Evolutionary conservation across 2,113 vertebrate genomes (phyloP).

Genomic region (Beaufortia kweichowensis): DNA sequence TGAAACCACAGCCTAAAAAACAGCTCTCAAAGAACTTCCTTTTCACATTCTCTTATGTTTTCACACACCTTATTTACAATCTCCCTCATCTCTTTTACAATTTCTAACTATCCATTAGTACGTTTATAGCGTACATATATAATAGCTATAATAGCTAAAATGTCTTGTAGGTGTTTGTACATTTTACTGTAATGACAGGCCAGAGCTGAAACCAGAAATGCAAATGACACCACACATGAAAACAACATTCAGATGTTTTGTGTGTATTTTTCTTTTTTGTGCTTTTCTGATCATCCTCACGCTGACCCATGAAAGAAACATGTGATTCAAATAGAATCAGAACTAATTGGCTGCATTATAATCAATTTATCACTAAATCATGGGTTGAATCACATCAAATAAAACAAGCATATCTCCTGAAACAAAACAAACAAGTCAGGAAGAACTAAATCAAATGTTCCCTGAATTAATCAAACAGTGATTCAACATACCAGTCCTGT

Average conservation of each 20-base stretch:
- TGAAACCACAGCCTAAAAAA: slow-evolving; percentile 30
- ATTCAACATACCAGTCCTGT: not conserved
- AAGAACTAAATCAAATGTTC: not conserved
- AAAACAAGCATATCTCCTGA: not conserved
- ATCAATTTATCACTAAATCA: slow-evolving; percentile 13
- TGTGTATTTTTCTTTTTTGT: not conserved
- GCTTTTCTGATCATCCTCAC: not conserved
- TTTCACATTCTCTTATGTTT: not conserved
- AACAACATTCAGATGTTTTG: not conserved
- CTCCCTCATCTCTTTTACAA: not conserved
- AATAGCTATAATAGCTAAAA: too few species aligned
- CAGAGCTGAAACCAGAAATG: not conserved
- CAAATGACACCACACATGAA: not conserved
- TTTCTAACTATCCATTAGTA: not conserved
- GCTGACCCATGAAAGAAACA: not conserved
- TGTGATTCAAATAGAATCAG: slow-evolving; percentile 9
- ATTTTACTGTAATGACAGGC: not conserved
- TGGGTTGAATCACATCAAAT: not conserved
- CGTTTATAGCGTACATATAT: too few species aligned
- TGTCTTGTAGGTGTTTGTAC: not conserved
- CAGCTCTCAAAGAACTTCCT: slow-evolving; percentile 33
- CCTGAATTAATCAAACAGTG: not conserved
- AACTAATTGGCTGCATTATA: not conserved
- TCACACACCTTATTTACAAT: not conserved
- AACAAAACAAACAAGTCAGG: slow-evolving; percentile 18